Evolutionary conservation across 2,888 invertebrate genomes (phyloP), one percentile per base, ranked within the genome.

Genomic region (Lobophora halterata): DNA sequence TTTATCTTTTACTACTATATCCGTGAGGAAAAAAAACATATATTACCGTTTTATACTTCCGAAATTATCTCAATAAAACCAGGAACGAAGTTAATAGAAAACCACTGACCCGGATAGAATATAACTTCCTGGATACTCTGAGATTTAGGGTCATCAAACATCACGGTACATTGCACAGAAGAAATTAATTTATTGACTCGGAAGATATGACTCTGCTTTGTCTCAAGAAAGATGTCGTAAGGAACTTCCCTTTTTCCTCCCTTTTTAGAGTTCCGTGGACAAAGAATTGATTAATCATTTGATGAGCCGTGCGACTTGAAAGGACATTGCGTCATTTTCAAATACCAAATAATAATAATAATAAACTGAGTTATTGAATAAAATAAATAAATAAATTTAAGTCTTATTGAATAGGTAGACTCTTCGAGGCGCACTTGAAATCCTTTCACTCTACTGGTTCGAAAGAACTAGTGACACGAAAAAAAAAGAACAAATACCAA

Each of bases 101-200:
- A 23, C 37, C 61, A 56, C 25, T 58, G 61, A 52, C 52, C 58
- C 57, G 62, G 35, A 46, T 36, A 36, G 52, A 55, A 61, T 59
- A 46, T 59, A 61, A 58, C 55, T 61, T 56, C 46, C 45, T 52
- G 48, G 57, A 58, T 57, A 52, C 52, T 47, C 66, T 58, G 58
- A 58, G 62, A 70, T 64, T 67, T 61, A 57, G 51, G 55, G 57
- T 58, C 65, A 67, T 71, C 67, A 61, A 54, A 55, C 52, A 55
- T 61, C 49, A 62, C 71, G 53, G 52, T 60, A 68, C 70, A 70
- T 69, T 71, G 68, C 48, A 30, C 58, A 31, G 53, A 40, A 27
- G 31, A 59, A 58, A 65, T 66, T 65, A 68, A 68, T 68, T 65
- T 68, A 65, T 63, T 52, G 58, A 47, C 48, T 51, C 35, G 58